These are phyloP conservation scores for Suillia variegata DNA, from an alignment of 2,888 invertebrate genomes.

Conservation along the genomic window DNA sequence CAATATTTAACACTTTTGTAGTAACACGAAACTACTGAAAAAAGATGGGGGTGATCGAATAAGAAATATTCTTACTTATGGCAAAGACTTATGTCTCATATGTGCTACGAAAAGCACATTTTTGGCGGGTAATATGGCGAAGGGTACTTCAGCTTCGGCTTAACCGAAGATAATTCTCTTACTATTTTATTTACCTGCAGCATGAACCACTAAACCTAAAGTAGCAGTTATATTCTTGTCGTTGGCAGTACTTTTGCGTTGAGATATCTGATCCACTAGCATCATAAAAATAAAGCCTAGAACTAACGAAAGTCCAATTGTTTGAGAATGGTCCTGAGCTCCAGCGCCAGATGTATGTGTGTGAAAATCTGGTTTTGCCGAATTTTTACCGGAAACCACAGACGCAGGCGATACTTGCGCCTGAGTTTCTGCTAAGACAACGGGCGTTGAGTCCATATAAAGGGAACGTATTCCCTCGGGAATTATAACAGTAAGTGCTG, in stretches of 20 bases:
- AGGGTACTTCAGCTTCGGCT: too few relatives aligned
- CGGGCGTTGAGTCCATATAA: slow-evolving; percentile 63
- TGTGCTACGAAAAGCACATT: too few relatives aligned
- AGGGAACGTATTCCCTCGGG: slow-evolving; percentile 96
- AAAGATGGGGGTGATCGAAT: too few relatives aligned
- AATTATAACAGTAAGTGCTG: slow-evolving; percentile 96
- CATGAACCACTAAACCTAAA: slow-evolving; percentile 95
- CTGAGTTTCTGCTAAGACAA: slow-evolving; percentile 12
- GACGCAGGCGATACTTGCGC: neutral
- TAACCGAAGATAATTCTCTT: too few relatives aligned
- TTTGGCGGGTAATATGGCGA: too few relatives aligned
- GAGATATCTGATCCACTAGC: slow-evolving; percentile 84
- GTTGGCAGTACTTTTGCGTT: slow-evolving; percentile 64
- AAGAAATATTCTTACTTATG: too few relatives aligned
- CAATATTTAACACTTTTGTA: too few relatives aligned
- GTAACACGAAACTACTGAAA: too few relatives aligned
- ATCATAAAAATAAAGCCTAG: slow-evolving; percentile 97
- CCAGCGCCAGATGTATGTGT: neutral
- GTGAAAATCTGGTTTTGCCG: slow-evolving; percentile 8
- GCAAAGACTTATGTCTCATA: too few relatives aligned
- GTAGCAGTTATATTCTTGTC: slow-evolving; percentile 91
- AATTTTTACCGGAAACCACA: neutral
- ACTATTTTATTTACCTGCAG: slow-evolving; percentile 87
- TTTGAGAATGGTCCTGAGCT: slow-evolving; percentile 50
- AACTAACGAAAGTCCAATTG: slow-evolving; percentile 90